Base-by-base conservation (phyloP, 2,797 vertebrate species). In the Triplophysa bombifrons region DNA sequence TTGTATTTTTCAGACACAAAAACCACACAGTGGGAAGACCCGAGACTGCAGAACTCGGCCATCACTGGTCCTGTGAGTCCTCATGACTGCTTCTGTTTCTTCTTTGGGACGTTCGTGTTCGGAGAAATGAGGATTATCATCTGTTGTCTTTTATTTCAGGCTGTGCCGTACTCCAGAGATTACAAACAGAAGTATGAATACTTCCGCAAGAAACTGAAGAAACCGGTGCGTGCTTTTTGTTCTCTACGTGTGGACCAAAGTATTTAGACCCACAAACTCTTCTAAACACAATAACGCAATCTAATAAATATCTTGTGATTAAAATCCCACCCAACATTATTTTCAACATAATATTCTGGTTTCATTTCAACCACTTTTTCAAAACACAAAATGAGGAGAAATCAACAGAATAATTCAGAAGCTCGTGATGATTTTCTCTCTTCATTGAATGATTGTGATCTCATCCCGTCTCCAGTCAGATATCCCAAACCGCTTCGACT, bases 131-230 rank as follows among this genome's bases (percentile, higher is more conserved):
- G 16, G 3, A 48, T 16, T 48, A 11, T 48, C 46, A 14, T 14
- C 12, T 17, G 48, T 17, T 70, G 46, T 76, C 17, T 67, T 61
- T 78, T 73, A 55, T 86, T 87, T 34, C 20, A 99, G 98, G 98
- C 97, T 68, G 98, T 99, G 93, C 98, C 97, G 92, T 99, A 99
- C 89, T 99, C 98, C 91, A 95, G 98, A 90, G 97, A 99, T 90
- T 99, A 98, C 86, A 99, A 99, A 86, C 93, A 97, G 87, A 99
- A 99, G 87, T 99, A 99, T 25, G 97, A 99, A 60, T 99, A 97
- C 93, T 99, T 99, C 93, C 93, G 95, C 68, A 97, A 97, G 91
- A 99, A 98, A 87, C 53, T 98, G 84, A 97, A 96, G 93, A 99
- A 98, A 86, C 97, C 97, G 86, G 97, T 98, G 83, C 90, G 95